Conservation (phyloP, 2,113 vertebrate species). For the Xerus inauris region DNA sequence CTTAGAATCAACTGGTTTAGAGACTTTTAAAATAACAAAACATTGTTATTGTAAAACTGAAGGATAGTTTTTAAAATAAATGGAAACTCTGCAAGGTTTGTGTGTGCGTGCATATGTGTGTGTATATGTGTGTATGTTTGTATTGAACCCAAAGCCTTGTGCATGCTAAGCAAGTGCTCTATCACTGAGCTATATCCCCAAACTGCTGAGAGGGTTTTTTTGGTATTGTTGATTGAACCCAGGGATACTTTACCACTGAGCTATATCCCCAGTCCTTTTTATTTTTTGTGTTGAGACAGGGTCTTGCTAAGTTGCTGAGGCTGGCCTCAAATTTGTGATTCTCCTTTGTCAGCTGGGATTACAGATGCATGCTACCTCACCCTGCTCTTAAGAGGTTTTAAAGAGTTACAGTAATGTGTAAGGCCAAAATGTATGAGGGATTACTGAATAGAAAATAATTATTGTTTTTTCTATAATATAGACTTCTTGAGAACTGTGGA, state of each 20-base stretch:
- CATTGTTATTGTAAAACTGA: slow-evolving; percentile 50
- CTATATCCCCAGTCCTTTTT: neutral
- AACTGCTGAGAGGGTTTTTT: neutral
- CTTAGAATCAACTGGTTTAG: slow-evolving; percentile 64
- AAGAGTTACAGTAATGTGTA: neutral
- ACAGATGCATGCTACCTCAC: no score
- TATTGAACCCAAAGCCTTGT: neutral
- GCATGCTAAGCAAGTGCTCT: neutral
- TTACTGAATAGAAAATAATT: slow-evolving; percentile 56
- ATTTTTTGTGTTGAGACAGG: neutral
- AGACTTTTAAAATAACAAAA: slow-evolving; percentile 58
- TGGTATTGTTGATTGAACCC: neutral
- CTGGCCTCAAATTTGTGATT: no score
- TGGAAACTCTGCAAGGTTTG: slow-evolving; percentile 39
- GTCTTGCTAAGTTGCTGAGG: no score
- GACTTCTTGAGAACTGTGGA: slow-evolving; percentile 80
- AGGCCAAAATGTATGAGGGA: slow-evolving; percentile 42
- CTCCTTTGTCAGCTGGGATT: no score
- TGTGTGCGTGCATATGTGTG: neutral
- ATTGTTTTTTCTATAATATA: slow-evolving; percentile 77
- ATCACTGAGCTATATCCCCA: neutral
- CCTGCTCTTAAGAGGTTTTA: neutral
- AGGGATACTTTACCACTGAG: neutral
- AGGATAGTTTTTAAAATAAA: slow-evolving; percentile 37
- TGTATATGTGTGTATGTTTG: neutral